A percentile compares a stretch with the other conserved stretches of the same genome.
Evolutionary conservation across 2,888 invertebrate genomes (phyloP).

Genomic region (Drosophila borealis): DNA sequence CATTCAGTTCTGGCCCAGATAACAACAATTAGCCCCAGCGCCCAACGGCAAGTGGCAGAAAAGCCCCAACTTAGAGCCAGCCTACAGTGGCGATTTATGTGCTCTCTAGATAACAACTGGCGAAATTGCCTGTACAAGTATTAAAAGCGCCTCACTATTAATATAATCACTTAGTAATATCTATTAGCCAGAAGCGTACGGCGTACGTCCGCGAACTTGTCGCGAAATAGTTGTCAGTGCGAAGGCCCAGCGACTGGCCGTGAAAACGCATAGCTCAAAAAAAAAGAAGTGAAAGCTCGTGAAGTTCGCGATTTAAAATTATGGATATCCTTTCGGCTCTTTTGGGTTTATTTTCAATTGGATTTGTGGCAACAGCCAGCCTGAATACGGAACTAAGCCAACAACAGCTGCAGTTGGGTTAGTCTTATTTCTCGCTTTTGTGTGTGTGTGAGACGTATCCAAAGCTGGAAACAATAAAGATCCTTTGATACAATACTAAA

Average conservation of each 20-base stretch:
- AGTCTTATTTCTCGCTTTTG: constrained; percentile 1
- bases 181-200: constrained; percentile 60
- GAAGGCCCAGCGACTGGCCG: constrained; percentile 66
- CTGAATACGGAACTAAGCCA: background rate
- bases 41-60: constrained; percentile 33
- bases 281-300: background rate
- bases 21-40: constrained; percentile 61
- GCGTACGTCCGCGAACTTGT: constrained; percentile 41
- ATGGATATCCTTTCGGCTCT: constrained; percentile 31
- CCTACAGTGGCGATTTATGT: constrained; percentile 57
- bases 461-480: background rate
- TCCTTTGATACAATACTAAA: background rate
- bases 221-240: constrained; percentile 54
- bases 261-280: constrained; percentile 25
- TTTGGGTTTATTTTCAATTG: constrained; percentile 27
- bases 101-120: constrained; percentile 51
- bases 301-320: background rate
- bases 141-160: constrained; percentile 76
- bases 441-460: background rate
- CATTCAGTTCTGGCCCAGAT: constrained; percentile 48
- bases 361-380: constrained; percentile 26
- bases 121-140: constrained; percentile 68
- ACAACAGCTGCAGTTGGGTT: constrained; percentile 29
- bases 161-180: constrained; percentile 78
- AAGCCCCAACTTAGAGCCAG: constrained; percentile 51